Percentiles rank a stretch among this genome's conserved stretches.
These are phyloP conservation scores for Dendropsophus ebraccatus DNA, from an alignment of 2,113 vertebrate species.

Conservation along the genomic window DNA sequence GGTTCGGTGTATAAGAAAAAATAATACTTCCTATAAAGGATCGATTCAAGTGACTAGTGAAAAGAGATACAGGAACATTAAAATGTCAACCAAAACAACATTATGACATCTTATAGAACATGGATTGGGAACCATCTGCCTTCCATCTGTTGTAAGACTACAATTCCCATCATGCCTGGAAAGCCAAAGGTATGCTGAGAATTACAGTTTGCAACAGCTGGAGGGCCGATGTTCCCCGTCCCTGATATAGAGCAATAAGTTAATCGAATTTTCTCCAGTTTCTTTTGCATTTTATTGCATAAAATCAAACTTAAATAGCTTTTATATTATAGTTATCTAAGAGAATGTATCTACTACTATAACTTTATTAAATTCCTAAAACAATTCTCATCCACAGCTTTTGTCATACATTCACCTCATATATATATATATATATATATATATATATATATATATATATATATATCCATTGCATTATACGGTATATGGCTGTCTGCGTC, in stretches of 20 bases:
- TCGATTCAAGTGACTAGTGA: constrained; percentile 35
- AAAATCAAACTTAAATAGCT: not conserved
- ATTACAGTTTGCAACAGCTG: too few species aligned
- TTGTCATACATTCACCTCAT: constrained; percentile 7
- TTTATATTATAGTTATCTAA: not conserved
- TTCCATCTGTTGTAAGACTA: too few species aligned
- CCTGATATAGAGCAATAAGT: too few species aligned
- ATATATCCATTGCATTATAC: not conserved
- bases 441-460: too few species aligned
- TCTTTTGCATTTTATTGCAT: not conserved
- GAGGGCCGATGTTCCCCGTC: too few species aligned
- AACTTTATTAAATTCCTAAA: not conserved
- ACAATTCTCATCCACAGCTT: not conserved
- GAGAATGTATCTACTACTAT: not conserved
- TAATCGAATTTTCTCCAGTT: not conserved
- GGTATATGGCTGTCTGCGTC: constrained; percentile 9
- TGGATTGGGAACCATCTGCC: too few species aligned
- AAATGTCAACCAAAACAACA: constrained; percentile 14
- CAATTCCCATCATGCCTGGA: too few species aligned
- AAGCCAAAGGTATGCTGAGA: too few species aligned
- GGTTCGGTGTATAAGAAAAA: constrained; percentile 4
- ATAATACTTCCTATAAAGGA: not conserved
- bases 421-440: too few species aligned
- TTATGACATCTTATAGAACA: constrained; percentile 23
- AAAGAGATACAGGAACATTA: not conserved